These are phyloP conservation scores for Tauraco hartlaubi DNA, from an alignment of 2,797 vertebrate species.

Conservation along the genomic window DNA sequence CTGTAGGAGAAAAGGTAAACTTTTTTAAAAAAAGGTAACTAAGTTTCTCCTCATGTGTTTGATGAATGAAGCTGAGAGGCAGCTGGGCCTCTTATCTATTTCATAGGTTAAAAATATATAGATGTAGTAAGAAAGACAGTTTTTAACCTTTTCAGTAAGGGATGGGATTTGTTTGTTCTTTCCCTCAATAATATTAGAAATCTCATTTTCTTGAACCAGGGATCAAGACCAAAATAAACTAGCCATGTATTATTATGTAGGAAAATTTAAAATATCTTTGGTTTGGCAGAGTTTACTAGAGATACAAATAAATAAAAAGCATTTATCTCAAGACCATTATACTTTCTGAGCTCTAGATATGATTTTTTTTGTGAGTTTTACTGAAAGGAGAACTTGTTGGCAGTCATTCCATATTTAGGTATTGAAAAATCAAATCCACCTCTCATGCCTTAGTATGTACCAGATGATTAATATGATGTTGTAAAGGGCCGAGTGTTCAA, in stretches of 20 bases:
- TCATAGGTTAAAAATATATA: background rate
- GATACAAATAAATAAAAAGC: background rate
- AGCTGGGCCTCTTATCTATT: background rate
- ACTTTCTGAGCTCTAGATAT: background rate
- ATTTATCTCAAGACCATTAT: background rate
- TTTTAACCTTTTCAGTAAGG: background rate
- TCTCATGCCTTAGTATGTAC: background rate
- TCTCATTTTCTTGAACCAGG: background rate
- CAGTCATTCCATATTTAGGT: background rate
- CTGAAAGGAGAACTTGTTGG: background rate
- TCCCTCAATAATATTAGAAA: background rate
- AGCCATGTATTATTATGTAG: background rate
- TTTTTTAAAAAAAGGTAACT: background rate
- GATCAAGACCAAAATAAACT: background rate
- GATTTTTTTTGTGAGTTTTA: background rate
- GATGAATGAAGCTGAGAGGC: background rate
- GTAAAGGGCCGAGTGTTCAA: background rate
- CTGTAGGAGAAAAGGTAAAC: background rate
- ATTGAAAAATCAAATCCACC: constrained; percentile 6
- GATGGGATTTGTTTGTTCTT: background rate
- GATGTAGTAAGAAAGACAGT: background rate
- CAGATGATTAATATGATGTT: background rate
- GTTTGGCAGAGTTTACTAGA: background rate
- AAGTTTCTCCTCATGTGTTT: background rate
- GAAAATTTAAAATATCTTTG: background rate